Conservation (phyloP, 2,797 vertebrate genomes). For the Monodelphis domestica region DNA sequence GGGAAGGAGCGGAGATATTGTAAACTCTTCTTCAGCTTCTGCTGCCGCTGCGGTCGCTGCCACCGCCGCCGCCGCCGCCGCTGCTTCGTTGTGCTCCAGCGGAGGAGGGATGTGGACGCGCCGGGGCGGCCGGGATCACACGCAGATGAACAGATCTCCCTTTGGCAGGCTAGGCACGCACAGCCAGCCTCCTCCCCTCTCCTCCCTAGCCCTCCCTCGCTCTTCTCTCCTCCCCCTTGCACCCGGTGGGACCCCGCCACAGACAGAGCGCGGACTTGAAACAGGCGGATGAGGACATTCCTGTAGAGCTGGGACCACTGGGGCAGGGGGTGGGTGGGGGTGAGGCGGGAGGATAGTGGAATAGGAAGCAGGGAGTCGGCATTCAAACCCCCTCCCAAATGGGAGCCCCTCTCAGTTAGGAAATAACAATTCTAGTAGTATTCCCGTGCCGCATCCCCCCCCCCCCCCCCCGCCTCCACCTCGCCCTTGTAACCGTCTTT, state of each 20-base stretch:
- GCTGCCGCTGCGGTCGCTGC: neutral
- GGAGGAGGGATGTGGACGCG: conserved; percentile 66
- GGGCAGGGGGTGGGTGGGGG: neutral
- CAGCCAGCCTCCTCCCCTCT: conserved; percentile 68
- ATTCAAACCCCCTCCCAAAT: neutral
- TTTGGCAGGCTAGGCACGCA: conserved; percentile 73
- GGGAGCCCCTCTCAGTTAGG: neutral
- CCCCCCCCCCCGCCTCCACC: neutral
- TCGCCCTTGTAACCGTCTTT: no score
- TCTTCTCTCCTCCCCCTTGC: conserved; percentile 69
- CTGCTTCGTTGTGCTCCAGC: neutral
- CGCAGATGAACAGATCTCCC: conserved; percentile 38
- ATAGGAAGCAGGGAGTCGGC: neutral
- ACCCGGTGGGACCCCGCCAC: conserved; percentile 70
- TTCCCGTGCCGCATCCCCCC: neutral
- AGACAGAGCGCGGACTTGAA: conserved; percentile 44
- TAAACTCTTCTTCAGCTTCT: neutral
- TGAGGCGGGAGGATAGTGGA: neutral
- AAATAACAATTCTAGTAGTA: neutral
- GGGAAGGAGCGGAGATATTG: neutral
- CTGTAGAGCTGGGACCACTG: conserved; percentile 56
- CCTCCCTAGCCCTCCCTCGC: conserved; percentile 55
- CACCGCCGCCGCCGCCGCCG: neutral
- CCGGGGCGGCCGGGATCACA: conserved; percentile 37
- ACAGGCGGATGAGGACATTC: conserved; percentile 73